Evolutionary conservation across 2,797 vertebrate genomes (phyloP).

Genomic region (Silurus aristotelis): DNA sequence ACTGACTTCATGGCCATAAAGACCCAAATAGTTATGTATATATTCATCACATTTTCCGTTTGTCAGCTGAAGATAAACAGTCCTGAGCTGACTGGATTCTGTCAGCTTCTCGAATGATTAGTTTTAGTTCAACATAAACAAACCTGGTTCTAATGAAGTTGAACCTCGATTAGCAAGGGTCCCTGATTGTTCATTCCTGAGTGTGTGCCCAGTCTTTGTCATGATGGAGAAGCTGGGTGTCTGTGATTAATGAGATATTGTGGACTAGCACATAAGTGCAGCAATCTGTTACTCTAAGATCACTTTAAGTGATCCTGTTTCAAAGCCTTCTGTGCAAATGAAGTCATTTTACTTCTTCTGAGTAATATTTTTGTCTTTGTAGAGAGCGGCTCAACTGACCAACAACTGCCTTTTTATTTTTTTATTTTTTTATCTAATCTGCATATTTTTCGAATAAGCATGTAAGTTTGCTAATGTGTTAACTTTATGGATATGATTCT

Average conservation of each 20-base stretch:
- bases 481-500: constrained; percentile 14
- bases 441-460: neutral
- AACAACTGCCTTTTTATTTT: neutral
- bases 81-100: constrained; percentile 25
- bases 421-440: neutral
- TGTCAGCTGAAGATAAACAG: constrained; percentile 34
- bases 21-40: neutral
- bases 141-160: constrained; percentile 37
- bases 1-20: neutral
- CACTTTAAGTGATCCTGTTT: constrained; percentile 37
- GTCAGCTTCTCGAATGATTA: constrained; percentile 31
- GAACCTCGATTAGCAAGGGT: constrained; percentile 36
- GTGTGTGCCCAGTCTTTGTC: constrained; percentile 46
- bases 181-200: constrained; percentile 41
- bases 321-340: constrained; percentile 23
- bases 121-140: constrained; percentile 51
- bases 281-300: constrained; percentile 45
- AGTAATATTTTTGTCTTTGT: constrained; percentile 5
- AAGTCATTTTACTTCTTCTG: constrained; percentile 9
- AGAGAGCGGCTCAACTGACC: neutral
- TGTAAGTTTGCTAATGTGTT: neutral
- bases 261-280: constrained; percentile 44
- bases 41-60: constrained; percentile 18
- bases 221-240: constrained; percentile 36
- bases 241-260: constrained; percentile 52